These are phyloP conservation scores for Leucoma salicis DNA, from an alignment of 2,888 invertebrate species.

Conservation along the genomic window DNA sequence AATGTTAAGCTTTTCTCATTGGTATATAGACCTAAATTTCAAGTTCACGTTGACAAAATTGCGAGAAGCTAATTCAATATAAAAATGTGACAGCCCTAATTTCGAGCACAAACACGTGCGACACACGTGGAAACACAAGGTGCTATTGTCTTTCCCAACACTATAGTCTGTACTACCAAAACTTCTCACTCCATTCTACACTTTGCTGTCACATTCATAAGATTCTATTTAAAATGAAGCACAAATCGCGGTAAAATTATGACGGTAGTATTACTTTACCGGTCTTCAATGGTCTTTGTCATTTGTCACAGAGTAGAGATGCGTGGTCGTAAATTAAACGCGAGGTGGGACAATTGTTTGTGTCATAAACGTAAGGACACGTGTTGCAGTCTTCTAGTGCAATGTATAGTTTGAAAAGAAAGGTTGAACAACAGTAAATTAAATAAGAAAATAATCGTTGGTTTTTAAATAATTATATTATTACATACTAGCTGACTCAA, in stretches of 20 bases:
- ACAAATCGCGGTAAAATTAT: slow-evolving; percentile 23
- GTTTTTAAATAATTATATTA: too few species aligned
- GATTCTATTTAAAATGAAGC: slow-evolving; percentile 3
- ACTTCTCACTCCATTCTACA: too few species aligned
- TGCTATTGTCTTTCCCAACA: slow-evolving; percentile 51
- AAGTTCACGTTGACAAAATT: too few species aligned
- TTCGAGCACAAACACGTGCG: slow-evolving; percentile 43
- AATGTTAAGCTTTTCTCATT: too few species aligned
- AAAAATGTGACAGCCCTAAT: neutral
- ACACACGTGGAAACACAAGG: slow-evolving; percentile 54
- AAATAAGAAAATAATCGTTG: too few species aligned
- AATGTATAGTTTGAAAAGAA: neutral
- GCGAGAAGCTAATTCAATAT: too few species aligned
- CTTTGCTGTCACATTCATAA: slow-evolving; percentile 8
- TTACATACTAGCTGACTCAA: too few species aligned
- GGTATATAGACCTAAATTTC: too few species aligned
- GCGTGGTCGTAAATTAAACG: slow-evolving; percentile 11
- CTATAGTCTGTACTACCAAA: slow-evolving; percentile 21
- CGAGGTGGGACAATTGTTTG: slow-evolving; percentile 5
- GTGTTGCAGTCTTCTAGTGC: slow-evolving; percentile 1
- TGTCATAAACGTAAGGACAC: slow-evolving; percentile 5
- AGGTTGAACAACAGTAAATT: too few species aligned
- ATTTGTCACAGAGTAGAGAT: slow-evolving; percentile 17
- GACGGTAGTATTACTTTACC: slow-evolving; percentile 47
- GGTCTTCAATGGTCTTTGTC: slow-evolving; percentile 31